A percentile compares a stretch with the other conserved stretches of the same genome.
phyloP scores from a whole-genome alignment of 2,113 vertebrate species.

The Syngnathus scovelli region DNA sequence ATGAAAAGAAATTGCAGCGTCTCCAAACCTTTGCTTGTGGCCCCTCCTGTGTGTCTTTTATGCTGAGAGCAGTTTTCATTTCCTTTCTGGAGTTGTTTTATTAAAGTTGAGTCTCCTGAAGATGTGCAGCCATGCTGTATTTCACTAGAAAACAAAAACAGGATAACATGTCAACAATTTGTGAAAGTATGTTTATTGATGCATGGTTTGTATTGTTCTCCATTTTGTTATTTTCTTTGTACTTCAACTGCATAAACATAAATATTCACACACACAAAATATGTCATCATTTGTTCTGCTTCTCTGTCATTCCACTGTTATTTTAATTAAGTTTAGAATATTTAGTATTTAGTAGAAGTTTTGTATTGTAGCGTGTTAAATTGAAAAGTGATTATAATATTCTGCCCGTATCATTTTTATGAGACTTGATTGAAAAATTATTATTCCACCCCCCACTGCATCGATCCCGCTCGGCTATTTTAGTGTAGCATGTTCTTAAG shows the following conservation, averaged over 20 bases:
- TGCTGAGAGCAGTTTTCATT: slow-evolving; percentile 5
- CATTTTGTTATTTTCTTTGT: not conserved
- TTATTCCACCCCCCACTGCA: slow-evolving; percentile 9
- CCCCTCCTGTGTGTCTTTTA: not conserved
- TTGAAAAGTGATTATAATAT: not conserved
- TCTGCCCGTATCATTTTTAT: not conserved
- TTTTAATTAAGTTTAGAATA: not conserved
- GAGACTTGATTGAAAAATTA: not conserved
- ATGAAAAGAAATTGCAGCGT: not conserved
- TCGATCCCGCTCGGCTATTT: slow-evolving; percentile 27
- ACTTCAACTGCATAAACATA: no score
- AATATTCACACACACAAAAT: no score
- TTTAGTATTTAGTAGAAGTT: not conserved
- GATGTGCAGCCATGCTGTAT: not conserved
- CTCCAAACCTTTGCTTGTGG: not conserved
- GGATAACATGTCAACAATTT: slow-evolving; percentile 5
- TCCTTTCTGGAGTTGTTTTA: slow-evolving; percentile 5
- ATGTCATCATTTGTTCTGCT: no score
- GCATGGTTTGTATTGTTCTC: not conserved
- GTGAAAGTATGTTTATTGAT: not conserved
- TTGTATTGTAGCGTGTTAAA: not conserved
- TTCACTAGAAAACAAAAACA: not conserved
- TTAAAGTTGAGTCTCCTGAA: slow-evolving; percentile 6
- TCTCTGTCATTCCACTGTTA: not conserved
- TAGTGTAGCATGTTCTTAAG: slow-evolving; percentile 52